Percentiles rank a stretch among this genome's conserved stretches.
phyloP scores from a whole-genome alignment of 2,888 invertebrate genomes.

The Conchocele bisecta region DNA sequence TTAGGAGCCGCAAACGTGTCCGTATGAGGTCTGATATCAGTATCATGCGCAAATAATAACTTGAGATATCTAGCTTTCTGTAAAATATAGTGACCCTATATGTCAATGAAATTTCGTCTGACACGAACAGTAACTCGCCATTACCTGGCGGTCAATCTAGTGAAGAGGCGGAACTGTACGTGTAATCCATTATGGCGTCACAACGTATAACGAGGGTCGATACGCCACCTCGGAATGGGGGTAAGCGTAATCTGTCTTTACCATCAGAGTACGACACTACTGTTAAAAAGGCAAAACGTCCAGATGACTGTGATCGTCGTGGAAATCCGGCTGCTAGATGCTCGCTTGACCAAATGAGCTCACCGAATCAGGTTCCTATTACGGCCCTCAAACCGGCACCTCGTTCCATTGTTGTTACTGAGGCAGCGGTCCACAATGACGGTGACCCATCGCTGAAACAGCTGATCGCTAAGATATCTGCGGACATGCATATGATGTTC shows the following conservation, averaged over 20 bases:
- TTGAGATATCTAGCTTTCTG: no score
- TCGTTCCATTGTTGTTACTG: neutral
- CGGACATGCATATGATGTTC: constrained; percentile 23
- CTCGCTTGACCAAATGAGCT: neutral
- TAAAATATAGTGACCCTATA: no score
- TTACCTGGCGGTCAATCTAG: no score
- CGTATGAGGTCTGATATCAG: no score
- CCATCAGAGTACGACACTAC: neutral
- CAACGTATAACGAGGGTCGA: neutral
- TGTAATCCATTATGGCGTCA: neutral
- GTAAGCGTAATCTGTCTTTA: neutral
- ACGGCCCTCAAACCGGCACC: neutral
- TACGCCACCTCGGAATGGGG: neutral
- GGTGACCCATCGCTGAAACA: neutral
- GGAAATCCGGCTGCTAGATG: neutral
- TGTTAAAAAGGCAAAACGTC: neutral
- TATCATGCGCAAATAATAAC: no score
- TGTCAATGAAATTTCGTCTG: no score
- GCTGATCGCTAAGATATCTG: neutral
- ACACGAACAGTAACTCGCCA: no score
- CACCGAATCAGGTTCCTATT: no score
- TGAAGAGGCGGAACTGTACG: neutral
- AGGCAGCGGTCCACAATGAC: neutral
- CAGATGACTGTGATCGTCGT: neutral
- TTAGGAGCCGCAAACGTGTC: no score